Percentiles rank a stretch among this genome's conserved stretches.
Conservation (phyloP, 2,113 vertebrate species). For the Crotalus viridis region DNA sequence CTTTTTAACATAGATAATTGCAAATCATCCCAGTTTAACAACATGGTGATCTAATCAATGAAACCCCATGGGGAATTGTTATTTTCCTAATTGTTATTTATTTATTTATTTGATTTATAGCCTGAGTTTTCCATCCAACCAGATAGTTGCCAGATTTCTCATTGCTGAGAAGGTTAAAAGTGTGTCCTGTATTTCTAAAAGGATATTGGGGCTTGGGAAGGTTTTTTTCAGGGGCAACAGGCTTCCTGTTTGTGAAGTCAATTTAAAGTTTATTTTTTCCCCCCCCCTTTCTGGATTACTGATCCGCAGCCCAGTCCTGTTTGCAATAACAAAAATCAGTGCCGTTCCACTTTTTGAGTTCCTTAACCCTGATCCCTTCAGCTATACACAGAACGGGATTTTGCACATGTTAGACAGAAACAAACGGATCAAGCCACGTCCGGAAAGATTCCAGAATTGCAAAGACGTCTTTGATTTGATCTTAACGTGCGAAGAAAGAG, state of each 20-base stretch:
- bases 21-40: neutral
- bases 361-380: conserved; percentile 83
- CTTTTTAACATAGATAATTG: neutral
- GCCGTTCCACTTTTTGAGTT: conserved; percentile 47
- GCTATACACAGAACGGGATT: conserved; percentile 99
- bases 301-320: neutral
- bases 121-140: neutral
- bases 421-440: conserved; percentile 94
- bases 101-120: neutral
- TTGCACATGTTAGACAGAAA: conserved; percentile 99
- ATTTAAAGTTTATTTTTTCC: too few species aligned
- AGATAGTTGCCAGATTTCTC: neutral
- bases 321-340: neutral
- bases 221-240: neutral
- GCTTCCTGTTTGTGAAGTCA: neutral
- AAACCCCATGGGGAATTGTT: neutral
- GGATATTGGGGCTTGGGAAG: neutral
- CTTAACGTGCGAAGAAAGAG: conserved; percentile 95
- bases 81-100: neutral
- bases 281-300: neutral
- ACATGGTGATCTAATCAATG: neutral
- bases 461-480: conserved; percentile 96
- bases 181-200: neutral
- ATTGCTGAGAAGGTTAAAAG: neutral
- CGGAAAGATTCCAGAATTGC: conserved; percentile 95